A percentile compares a stretch with the other conserved stretches of the same genome.
These are phyloP conservation scores for Enteromius anoplus DNA, from an alignment of 2,797 vertebrate genomes.

Conservation along the genomic window DNA sequence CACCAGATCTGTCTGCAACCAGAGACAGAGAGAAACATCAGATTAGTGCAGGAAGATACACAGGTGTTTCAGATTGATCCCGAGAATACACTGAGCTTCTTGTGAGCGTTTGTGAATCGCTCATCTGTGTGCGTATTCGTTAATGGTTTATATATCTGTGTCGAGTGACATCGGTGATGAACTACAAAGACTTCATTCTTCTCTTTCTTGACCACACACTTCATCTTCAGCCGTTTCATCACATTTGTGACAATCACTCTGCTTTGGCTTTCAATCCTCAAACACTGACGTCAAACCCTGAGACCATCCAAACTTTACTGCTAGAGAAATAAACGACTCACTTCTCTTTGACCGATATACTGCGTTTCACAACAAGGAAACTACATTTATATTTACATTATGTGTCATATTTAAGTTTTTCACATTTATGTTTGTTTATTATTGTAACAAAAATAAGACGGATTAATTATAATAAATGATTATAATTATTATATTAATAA, in stretches of 20 bases:
- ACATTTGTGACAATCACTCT: slow-evolving; percentile 8
- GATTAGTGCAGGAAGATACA: background rate
- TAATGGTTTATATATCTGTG: slow-evolving; percentile 27
- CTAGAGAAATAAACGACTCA: background rate
- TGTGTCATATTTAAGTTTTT: too few relatives aligned
- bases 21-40: background rate
- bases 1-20: slow-evolving; percentile 78
- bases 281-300: background rate
- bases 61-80: slow-evolving; percentile 1
- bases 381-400: too few relatives aligned
- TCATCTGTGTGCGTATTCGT: background rate
- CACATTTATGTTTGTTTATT: background rate
- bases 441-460: background rate
- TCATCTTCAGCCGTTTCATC: background rate
- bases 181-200: slow-evolving; percentile 1
- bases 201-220: slow-evolving; percentile 5
- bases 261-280: background rate
- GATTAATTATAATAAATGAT: too few relatives aligned
- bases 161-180: background rate
- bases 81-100: background rate
- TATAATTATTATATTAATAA: background rate
- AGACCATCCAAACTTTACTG: background rate
- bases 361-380: background rate
- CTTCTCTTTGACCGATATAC: background rate
- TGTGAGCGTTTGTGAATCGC: background rate